phyloP scores from a whole-genome alignment of 2,888 invertebrate genomes.

The Unio delphinus region DNA sequence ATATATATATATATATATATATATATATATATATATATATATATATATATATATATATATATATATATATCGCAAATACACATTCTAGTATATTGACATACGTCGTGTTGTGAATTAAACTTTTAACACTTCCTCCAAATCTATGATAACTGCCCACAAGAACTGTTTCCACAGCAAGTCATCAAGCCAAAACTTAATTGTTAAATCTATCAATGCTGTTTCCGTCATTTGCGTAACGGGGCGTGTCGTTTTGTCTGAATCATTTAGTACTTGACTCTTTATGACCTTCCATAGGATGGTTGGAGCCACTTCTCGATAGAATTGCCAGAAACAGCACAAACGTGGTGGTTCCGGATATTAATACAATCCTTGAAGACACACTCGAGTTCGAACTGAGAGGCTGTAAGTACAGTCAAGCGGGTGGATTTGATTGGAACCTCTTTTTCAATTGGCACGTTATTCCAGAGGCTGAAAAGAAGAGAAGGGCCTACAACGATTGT shows the following conservation, averaged over 20 bases:
- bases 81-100: too few species aligned
- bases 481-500: too few species aligned
- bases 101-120: too few species aligned
- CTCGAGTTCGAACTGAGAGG: slow-evolving; percentile 24
- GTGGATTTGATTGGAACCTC: slow-evolving; percentile 44
- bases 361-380: slow-evolving; percentile 33
- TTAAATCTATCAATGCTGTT: too few species aligned
- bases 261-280: not conserved
- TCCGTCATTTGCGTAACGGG: too few species aligned
- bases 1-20: slow-evolving; percentile 2
- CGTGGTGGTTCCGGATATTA: slow-evolving; percentile 44
- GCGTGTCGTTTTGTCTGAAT: not conserved
- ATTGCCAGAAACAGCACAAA: slow-evolving; percentile 32
- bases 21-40: not conserved
- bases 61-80: too few species aligned
- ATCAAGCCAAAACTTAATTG: too few species aligned
- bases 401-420: slow-evolving; percentile 20
- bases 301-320: slow-evolving; percentile 34
- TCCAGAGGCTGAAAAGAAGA: slow-evolving; percentile 15
- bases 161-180: too few species aligned
- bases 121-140: too few species aligned
- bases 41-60: too few species aligned
- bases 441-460: slow-evolving; percentile 40
- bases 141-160: too few species aligned
- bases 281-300: slow-evolving; percentile 32